These are phyloP conservation scores for Pocillopora grandis DNA, from an alignment of 92 coral and sea anemone genomes.

Conservation along the genomic window DNA sequence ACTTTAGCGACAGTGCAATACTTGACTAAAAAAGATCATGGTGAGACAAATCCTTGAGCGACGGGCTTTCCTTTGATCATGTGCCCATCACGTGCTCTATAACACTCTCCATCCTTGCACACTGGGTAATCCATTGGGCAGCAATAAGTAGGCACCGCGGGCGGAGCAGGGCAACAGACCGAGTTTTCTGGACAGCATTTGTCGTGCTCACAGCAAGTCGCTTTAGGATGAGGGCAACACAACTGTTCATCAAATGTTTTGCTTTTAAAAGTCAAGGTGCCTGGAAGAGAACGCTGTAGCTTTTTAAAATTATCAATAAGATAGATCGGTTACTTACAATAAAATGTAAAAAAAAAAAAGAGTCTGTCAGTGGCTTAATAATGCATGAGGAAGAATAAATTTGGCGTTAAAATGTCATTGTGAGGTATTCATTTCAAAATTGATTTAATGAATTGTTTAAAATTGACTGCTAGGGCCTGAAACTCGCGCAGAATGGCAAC, in stretches of 20 bases:
- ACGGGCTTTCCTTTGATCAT: slow-evolving; percentile 55
- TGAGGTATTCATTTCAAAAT: too few species aligned
- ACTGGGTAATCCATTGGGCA: slow-evolving; percentile 57
- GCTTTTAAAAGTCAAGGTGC: slow-evolving; percentile 53
- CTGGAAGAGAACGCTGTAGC: slow-evolving; percentile 17
- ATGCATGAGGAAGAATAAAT: too few species aligned
- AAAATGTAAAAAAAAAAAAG: too few species aligned
- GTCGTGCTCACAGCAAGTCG: slow-evolving; percentile 77
- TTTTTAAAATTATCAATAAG: not conserved
- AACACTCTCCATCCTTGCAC: slow-evolving; percentile 55
- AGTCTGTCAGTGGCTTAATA: too few species aligned
- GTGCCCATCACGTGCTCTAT: slow-evolving; percentile 47
- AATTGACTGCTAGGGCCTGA: too few species aligned
- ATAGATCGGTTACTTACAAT: too few species aligned
- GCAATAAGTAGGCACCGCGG: slow-evolving; percentile 61
- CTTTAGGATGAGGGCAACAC: slow-evolving; percentile 70
- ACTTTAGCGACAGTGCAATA: too few species aligned
- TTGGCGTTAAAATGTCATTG: too few species aligned
- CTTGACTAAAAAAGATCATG: not conserved
- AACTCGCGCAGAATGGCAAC: too few species aligned
- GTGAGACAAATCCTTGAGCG: not conserved
- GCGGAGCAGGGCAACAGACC: slow-evolving; percentile 66
- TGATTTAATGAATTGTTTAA: too few species aligned
- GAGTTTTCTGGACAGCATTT: slow-evolving; percentile 67
- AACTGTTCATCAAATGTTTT: slow-evolving; percentile 56